Base-by-base conservation (phyloP, 1,140 invertebrate genomes). In the Penaeus indicus region DNA sequence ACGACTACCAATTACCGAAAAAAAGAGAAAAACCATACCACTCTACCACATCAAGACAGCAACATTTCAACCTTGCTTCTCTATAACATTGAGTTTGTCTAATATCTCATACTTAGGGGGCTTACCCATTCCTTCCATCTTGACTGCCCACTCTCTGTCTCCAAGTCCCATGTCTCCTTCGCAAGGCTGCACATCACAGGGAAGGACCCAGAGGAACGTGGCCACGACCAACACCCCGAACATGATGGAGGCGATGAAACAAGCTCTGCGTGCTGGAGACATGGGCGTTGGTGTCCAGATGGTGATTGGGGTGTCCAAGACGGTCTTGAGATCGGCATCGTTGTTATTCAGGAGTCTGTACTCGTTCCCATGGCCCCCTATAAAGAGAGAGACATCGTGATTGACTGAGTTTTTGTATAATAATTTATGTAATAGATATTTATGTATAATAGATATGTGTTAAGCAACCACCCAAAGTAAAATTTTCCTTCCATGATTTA, bases 241-340 rank as follows among this genome's bases (percentile, higher is more conserved):
- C 89, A 90, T 90, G 21, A 90, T 86, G 38, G 84, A 90, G 19
- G 84, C 89, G 54, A 90, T 86, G 62, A 90, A 90, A 22, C 79
- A 86, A 13, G 89, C 89, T 3, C 89, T 64, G 27, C 89, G 89
- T 32, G 85, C 89, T 27, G 89, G 89, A 1, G 89, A 90, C 89
- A 90, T 90, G 1, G 89, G 89, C 16, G 89, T 90, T 3, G 89
- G 89, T 21, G 89, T 86, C 84, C 89, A 90, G 61, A 90, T 90
- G n/a, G 89, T 86, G 62, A 83, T 90, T 47, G 85, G 85, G 11
- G 89, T 84, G 60, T 86, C 85, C 69, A 90, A 63, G 27, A 86
- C 89, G 18, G 89, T 77, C 62, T 90, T 90, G 32, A 84, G 84
- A 22, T 90, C 84, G 42, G 67, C 72, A 64, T 90, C 89, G 38